Conservation (phyloP, 1,140 invertebrate genomes). For the Rhyzopertha dominica region DNA sequence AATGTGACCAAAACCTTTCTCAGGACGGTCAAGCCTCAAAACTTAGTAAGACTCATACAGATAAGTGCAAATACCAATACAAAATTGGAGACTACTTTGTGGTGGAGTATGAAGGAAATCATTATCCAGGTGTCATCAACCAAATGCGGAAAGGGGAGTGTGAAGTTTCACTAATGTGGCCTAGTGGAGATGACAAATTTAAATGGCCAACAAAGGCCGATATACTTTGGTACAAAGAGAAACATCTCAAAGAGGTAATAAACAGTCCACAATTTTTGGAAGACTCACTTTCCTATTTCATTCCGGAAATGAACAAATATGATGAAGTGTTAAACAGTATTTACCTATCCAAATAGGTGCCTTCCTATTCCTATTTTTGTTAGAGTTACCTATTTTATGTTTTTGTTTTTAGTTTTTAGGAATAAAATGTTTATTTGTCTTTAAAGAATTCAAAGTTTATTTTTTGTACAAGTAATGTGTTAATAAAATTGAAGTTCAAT, state of each 20-base stretch:
- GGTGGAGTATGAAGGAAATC: slow-evolving; percentile 4
- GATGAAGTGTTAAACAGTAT: neutral
- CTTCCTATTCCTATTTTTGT: neutral
- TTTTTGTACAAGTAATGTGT: neutral
- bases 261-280: slow-evolving; percentile 1
- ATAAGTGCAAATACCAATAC: neutral
- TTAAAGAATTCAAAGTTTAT: slow-evolving; percentile 2
- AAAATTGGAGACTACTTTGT: slow-evolving; percentile 3
- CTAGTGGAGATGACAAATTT: slow-evolving; percentile 1
- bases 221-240: slow-evolving; percentile 3
- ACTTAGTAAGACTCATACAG: neutral
- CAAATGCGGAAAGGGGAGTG: neutral
- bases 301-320: slow-evolving; percentile 5
- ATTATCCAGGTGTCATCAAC: slow-evolving; percentile 2
- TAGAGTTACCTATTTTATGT: neutral
- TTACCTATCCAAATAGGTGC: neutral
- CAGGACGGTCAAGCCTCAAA: neutral
- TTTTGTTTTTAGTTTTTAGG: neutral
- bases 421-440: neutral
- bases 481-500: neutral
- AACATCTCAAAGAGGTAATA: slow-evolving; percentile 4
- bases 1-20: slow-evolving; percentile 2
- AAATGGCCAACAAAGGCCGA: neutral
- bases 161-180: slow-evolving; percentile 4
- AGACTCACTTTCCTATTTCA: slow-evolving; percentile 1